Conservation (phyloP, 1,140 invertebrate species). For the Drosophila bifasciata region DNA sequence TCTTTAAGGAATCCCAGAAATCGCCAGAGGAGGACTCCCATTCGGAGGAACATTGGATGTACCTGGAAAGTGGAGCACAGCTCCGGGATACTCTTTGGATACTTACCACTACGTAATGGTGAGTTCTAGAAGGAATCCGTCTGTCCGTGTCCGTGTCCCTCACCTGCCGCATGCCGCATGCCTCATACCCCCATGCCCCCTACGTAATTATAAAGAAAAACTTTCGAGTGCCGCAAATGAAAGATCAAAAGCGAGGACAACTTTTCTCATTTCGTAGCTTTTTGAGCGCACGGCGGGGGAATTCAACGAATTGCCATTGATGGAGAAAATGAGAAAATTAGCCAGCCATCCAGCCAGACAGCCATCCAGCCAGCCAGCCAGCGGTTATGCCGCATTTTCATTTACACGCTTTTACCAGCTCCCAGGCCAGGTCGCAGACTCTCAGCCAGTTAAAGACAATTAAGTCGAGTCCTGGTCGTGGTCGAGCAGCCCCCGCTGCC, state of each 20-base stretch:
- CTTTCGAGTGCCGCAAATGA: slow-evolving; percentile 38
- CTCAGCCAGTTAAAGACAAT: slow-evolving; percentile 72
- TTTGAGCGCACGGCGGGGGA: slow-evolving; percentile 9
- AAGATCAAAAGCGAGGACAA: slow-evolving; percentile 69
- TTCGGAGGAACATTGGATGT: no score
- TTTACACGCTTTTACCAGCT: slow-evolving; percentile 30
- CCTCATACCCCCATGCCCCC: no score
- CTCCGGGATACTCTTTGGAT: no score
- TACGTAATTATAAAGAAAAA: slow-evolving; percentile 20
- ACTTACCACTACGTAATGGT: no score
- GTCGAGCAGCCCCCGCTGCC: slow-evolving; percentile 23
- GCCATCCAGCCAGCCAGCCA: slow-evolving; percentile 26
- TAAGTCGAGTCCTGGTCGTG: slow-evolving; percentile 51
- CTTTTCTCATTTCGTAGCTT: slow-evolving; percentile 66
- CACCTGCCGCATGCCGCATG: no score
- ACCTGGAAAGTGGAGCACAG: no score
- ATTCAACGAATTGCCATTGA: slow-evolving; percentile 75
- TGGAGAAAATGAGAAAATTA: slow-evolving; percentile 82
- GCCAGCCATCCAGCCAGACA: slow-evolving; percentile 28
- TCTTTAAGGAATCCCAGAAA: no score
- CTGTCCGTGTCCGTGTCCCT: no score
- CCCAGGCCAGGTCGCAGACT: slow-evolving; percentile 4
- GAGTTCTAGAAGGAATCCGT: no score
- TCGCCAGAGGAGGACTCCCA: no score
- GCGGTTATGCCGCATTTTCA: slow-evolving; percentile 47